A percentile compares a stretch with the other conserved stretches of the same genome.
Evolutionary conservation across 2,888 invertebrate genomes (phyloP).

Genomic region (Creontiades dilutus): DNA sequence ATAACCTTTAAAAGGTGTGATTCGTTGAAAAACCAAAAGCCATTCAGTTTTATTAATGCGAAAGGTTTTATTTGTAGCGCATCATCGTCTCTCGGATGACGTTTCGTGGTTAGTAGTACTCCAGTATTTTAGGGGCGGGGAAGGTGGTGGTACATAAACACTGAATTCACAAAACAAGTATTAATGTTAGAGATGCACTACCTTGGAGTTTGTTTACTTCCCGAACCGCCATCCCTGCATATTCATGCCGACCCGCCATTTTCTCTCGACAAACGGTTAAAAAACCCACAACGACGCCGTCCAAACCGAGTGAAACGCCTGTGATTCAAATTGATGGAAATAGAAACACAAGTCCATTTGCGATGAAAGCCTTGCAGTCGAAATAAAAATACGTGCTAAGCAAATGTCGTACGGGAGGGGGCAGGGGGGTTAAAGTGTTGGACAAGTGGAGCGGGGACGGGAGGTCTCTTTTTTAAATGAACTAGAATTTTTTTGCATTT

Average conservation of each 20-base stretch:
- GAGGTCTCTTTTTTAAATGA: slow-evolving; percentile 47
- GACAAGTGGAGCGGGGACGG: not conserved
- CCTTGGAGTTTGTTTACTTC: slow-evolving; percentile 39
- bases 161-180: slow-evolving; percentile 17
- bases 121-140: not conserved
- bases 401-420: slow-evolving; percentile 39
- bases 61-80: slow-evolving; percentile 12
- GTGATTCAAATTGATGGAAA: slow-evolving; percentile 68
- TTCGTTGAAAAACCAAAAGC: not conserved
- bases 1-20: not conserved
- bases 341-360: slow-evolving; percentile 65
- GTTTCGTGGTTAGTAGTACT: not conserved
- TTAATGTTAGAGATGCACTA: slow-evolving; percentile 22
- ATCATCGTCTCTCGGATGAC: not conserved
- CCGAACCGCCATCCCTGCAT: slow-evolving; percentile 9
- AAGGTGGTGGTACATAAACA: not conserved
- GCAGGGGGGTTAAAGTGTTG: slow-evolving; percentile 33
- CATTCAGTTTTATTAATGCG: not conserved
- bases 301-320: slow-evolving; percentile 45
- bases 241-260: slow-evolving; percentile 4
- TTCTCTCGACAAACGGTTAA: not conserved
- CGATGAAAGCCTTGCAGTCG: slow-evolving; percentile 31
- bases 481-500: slow-evolving; percentile 58
- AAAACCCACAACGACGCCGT: not conserved
- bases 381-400: slow-evolving; percentile 30